Percentiles rank a stretch among this genome's conserved stretches.
Evolutionary conservation across 2,113 vertebrate genomes (phyloP).

Genomic region (Chaetodon auriga): DNA sequence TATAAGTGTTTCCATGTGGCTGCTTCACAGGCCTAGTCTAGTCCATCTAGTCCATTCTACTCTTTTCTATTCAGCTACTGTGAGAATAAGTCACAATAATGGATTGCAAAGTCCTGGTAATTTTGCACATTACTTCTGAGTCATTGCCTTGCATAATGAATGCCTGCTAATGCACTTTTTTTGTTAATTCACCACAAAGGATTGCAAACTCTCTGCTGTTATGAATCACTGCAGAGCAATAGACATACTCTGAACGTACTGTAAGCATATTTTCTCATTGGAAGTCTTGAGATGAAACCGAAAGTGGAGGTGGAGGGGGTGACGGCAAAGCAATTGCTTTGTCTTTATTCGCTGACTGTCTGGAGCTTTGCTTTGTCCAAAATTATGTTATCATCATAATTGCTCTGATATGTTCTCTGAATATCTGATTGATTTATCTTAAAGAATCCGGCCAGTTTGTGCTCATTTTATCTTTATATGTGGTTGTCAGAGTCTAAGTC

Average conservation of each 20-base stretch:
- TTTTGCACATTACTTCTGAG: slow-evolving; percentile 72
- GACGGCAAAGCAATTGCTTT: background rate
- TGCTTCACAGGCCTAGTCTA: slow-evolving; percentile 32
- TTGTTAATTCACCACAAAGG: slow-evolving; percentile 69
- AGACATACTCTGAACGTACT: slow-evolving; percentile 19
- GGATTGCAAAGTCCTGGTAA: slow-evolving; percentile 66
- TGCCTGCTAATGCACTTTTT: slow-evolving; percentile 69
- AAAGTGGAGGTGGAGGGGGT: slow-evolving; percentile 1
- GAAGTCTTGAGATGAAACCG: slow-evolving; percentile 9
- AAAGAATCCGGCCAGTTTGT: slow-evolving; percentile 21
- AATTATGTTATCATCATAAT: slow-evolving; percentile 18
- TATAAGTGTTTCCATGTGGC: background rate
- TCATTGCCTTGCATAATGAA: slow-evolving; percentile 73
- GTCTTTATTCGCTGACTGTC: slow-evolving; percentile 31
- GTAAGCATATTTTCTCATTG: slow-evolving; percentile 28
- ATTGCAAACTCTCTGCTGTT: slow-evolving; percentile 50
- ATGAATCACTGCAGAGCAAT: slow-evolving; percentile 53
- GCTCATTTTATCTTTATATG: slow-evolving; percentile 3
- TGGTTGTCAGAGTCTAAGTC: background rate
- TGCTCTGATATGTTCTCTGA: slow-evolving; percentile 25
- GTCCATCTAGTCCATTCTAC: slow-evolving; percentile 45
- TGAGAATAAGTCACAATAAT: slow-evolving; percentile 67
- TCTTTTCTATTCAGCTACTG: slow-evolving; percentile 42
- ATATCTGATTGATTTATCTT: slow-evolving; percentile 38
- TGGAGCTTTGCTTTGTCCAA: slow-evolving; percentile 12